Evolutionary conservation across 2,113 vertebrate genomes (phyloP), one percentile per base, ranked within the genome.

Genomic region (Channa maculata): DNA sequence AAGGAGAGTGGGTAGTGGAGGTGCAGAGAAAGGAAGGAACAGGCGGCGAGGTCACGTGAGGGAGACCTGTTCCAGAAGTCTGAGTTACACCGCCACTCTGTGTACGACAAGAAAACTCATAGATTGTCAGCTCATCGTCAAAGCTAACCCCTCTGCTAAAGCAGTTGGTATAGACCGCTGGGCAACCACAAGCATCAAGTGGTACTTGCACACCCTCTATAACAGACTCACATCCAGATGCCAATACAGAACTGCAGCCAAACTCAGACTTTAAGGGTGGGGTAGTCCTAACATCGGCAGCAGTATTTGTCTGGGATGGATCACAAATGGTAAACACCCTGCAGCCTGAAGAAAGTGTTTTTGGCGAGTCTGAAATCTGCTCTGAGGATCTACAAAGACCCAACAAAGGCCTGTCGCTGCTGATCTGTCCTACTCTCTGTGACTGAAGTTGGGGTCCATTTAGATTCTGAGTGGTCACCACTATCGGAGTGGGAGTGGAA

Each of bases 111-210:
- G 94, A 95, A 86, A 92, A 92, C 60, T 85, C 88, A 0, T 93
- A 91, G 9, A 93, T 86, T 0, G 89, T 90, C 11, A 93, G 75
- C 71, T 97, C 96, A 0, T 77, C 61, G 12, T 97, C 95, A 0
- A 93, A 90, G 15, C 89, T 94, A 6, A 80, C 89, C 57, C 90
- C 90, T 8, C 89, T 91, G 3, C 80, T 92, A 77, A 99, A 98
- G 88, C 98, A 99, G 53, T 95, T 96, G 36, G 94, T 89, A 8
- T 97, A 99, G 24, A 96, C 89, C 7, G 96, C 57, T 6, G 70
- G 95, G 78, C 97, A 99, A 64, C 94, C 94, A 13, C 97, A 99
- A 0, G 92, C 91, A 3, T 94, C 95, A 74, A 92, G 68, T 0
- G 92, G 92, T 10, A 86, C 72, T 71, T 93, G 89, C n/a, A 88